phyloP scores from a whole-genome alignment of 2,888 invertebrate species.

The Drosophila diplacantha region DNA sequence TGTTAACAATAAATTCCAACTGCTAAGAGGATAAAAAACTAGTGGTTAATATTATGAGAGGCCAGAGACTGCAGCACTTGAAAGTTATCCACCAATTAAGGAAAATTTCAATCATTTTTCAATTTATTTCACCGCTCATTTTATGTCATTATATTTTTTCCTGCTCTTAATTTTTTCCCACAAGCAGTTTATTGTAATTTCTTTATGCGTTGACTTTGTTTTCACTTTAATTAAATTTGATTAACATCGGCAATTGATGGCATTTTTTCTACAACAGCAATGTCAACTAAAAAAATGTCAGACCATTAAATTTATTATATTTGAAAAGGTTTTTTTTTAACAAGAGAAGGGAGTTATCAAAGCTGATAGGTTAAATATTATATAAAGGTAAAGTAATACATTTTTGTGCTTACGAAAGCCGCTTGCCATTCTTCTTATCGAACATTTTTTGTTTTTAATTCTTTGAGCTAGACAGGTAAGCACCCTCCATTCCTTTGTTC shows the following conservation, averaged over 20 bases:
- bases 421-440: slow-evolving; percentile 2
- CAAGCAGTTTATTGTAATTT: slow-evolving; percentile 30
- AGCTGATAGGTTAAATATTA: no score
- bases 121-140: slow-evolving; percentile 30
- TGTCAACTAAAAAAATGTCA: slow-evolving; percentile 4
- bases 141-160: slow-evolving; percentile 23
- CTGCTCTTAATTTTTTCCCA: slow-evolving; percentile 1
- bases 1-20: slow-evolving; percentile 26
- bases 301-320: slow-evolving; percentile 27
- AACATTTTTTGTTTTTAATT: background rate
- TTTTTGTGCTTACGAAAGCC: background rate
- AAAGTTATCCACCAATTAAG: slow-evolving; percentile 29
- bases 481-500: background rate
- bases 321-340: slow-evolving; percentile 12
- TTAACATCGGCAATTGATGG: slow-evolving; percentile 43
- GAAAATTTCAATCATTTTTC: slow-evolving; percentile 26
- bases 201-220: slow-evolving; percentile 39
- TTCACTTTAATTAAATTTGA: slow-evolving; percentile 55
- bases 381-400: background rate
- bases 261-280: slow-evolving; percentile 21
- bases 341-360: no score
- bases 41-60: slow-evolving; percentile 5
- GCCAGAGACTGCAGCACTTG: slow-evolving; percentile 17
- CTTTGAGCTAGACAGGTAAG: background rate
- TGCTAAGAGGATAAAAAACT: slow-evolving; percentile 1